Conservation (phyloP, 2,888 invertebrate genomes). For the Ypsolopha sequella region DNA sequence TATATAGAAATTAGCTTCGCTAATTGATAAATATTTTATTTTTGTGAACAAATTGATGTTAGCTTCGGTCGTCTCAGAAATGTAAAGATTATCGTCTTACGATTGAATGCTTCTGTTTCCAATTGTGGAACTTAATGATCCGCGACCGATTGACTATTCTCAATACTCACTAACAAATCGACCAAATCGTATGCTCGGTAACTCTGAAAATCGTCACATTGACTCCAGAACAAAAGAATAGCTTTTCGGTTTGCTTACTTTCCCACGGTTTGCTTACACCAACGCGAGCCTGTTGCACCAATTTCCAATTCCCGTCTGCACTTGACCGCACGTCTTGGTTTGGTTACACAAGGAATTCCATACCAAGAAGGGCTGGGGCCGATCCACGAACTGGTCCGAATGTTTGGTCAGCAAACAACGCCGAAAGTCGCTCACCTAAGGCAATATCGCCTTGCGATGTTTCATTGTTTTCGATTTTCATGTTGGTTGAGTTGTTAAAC, state of each 20-base stretch:
- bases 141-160: too few species aligned
- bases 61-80: too few species aligned
- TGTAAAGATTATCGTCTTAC: too few species aligned
- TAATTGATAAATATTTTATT: too few species aligned
- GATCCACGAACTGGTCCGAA: neutral
- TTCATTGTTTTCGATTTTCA: neutral
- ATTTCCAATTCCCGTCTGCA: neutral
- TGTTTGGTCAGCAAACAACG: slow-evolving; percentile 1
- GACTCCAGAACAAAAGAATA: neutral
- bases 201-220: too few species aligned
- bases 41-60: too few species aligned
- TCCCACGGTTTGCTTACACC: neutral
- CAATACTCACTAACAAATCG: too few species aligned
- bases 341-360: slow-evolving; percentile 3
- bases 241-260: neutral
- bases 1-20: too few species aligned
- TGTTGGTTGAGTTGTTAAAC: neutral
- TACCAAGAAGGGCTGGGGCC: neutral
- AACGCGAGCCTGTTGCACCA: neutral
- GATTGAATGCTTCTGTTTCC: too few species aligned
- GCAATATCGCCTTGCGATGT: neutral
- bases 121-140: too few species aligned
- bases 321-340: slow-evolving; percentile 1
- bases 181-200: too few species aligned
- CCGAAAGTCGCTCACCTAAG: neutral